Base-by-base conservation (phyloP, 2,797 vertebrate genomes). In the Graptemys geographica region DNA sequence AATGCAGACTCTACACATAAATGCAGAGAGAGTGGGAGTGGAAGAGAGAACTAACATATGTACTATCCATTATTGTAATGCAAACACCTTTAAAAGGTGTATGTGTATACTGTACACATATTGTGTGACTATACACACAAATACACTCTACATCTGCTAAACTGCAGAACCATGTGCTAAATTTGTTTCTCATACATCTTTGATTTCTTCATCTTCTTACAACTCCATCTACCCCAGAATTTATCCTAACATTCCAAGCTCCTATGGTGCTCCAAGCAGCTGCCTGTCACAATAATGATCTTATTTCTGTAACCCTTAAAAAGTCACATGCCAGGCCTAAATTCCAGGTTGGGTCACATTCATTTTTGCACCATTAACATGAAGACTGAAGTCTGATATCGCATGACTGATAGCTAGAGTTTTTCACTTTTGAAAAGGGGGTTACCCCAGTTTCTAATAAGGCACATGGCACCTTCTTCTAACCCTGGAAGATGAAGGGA, bases 131-230 rank as follows among this genome's bases (percentile, higher is more conserved):
- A 33, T 33, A 51, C 47, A 47, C 28, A 47, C 91, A 93, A 82
- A 87, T 31, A 2, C 41, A 92, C 33, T 89, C 72, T 25, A 76
- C 72, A 47, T 76, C 72, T 76, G 37, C 41, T 44, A 44, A 76
- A 47, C 25, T 76, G 72, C 41, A 94, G 84, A 92, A 37, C 62
- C 90, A 90, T 80, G 90, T 84, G 93, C 87, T 87, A 90, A 76
- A 92, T 96, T 95, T 96, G 92, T 96, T 96, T 96, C 89, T 96
- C 62, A 96, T 96, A 94, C 86, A 97, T 94, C 96, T 97, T 96
- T 95, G 97, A 96, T 94, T 95, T 86, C 72, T 92, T 90, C 89
- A 94, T 90, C 94, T 96, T 96, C 96, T 89, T 90, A 96, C 89
- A 96, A 8, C 79, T 86, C 81, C 72, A 90, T 89, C 87, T 90